These are phyloP conservation scores for Periplaneta americana DNA, from an alignment of 1,140 invertebrate species.

Conservation along the genomic window DNA sequence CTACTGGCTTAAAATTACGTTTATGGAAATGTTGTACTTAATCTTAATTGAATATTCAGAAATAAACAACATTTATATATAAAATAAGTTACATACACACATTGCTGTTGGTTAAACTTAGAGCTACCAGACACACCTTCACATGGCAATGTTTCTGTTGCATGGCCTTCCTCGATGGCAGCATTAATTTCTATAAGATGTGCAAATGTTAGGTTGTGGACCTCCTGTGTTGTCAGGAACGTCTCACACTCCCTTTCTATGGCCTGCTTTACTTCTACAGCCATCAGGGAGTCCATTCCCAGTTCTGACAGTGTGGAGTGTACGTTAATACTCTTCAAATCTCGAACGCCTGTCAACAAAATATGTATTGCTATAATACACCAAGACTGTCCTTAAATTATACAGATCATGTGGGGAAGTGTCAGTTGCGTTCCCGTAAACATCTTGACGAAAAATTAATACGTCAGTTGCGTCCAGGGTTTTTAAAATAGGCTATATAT, in stretches of 20 bases:
- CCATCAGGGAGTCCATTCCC: slow-evolving; percentile 87
- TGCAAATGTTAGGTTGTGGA: slow-evolving; percentile 46
- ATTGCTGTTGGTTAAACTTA: not conserved
- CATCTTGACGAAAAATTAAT: too few species aligned
- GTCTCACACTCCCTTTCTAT: slow-evolving; percentile 59
- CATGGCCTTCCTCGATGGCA: not conserved
- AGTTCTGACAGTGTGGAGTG: slow-evolving; percentile 54
- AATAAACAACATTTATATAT: not conserved
- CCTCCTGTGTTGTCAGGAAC: slow-evolving; percentile 51
- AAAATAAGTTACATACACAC: not conserved
- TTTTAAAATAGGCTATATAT: too few species aligned
- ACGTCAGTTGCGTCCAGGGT: too few species aligned
- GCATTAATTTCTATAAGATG: slow-evolving; percentile 33
- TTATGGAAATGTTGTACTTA: too few species aligned
- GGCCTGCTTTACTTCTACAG: slow-evolving; percentile 71
- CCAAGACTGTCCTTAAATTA: too few species aligned
- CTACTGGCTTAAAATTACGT: too few species aligned
- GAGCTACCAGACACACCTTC: too few species aligned
- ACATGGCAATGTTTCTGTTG: not conserved
- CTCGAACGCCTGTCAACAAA: slow-evolving; percentile 9
- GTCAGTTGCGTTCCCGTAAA: too few species aligned
- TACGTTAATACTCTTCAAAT: slow-evolving; percentile 33
- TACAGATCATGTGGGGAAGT: too few species aligned
- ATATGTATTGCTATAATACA: too few species aligned
- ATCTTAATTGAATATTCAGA: not conserved